Evolutionary conservation across 2,888 invertebrate species (phyloP), one percentile per base, ranked within the genome.

Genomic region (Orgyia antiqua): DNA sequence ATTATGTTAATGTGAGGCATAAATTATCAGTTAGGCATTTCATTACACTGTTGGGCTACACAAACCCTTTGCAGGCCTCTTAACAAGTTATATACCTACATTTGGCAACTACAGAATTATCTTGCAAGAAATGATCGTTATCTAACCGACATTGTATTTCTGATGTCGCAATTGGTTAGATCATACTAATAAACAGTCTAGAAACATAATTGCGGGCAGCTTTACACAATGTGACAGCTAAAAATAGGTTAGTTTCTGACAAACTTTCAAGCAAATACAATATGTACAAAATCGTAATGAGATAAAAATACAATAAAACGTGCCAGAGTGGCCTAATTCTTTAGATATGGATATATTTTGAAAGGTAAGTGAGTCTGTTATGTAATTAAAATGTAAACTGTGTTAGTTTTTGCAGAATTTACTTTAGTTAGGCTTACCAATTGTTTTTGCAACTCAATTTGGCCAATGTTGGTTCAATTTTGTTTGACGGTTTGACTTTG

Each of bases 161-260:
- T 31, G 26, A 36, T 31, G 28, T 25, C 31, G 25, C 15, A 33
- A 38, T 10, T 10, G 9, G 23, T 33, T 27, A 26, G 25, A 20
- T 20, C 23, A 34, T 25, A 31, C 29, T n/a, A n/a, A 24, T 12
- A 29, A 36, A 28, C 31, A 35, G 11, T 20, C 34, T 39, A 35
- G 33, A 47, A 26, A 11, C 15, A 23, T 26, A 29, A n/a, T 10
- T 23, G 11, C 10, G 11, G 13, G 24, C 18, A 18, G 19, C 30
- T 24, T 55, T 53, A 41, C 41, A 42, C 15, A 45, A 41, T 39
- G 45, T 72, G 71, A 74, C 73, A 75, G 73, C 39, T 69, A 68
- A 56, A 70, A 71, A 70, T 76, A 78, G 78, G 73, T 77, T 74
- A 77, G 71, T 71, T 62, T 40, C 28, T 24, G 28, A 10, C 35